Evolutionary conservation across 2,113 vertebrate species (phyloP).

Genomic region (Lophius piscatorius): DNA sequence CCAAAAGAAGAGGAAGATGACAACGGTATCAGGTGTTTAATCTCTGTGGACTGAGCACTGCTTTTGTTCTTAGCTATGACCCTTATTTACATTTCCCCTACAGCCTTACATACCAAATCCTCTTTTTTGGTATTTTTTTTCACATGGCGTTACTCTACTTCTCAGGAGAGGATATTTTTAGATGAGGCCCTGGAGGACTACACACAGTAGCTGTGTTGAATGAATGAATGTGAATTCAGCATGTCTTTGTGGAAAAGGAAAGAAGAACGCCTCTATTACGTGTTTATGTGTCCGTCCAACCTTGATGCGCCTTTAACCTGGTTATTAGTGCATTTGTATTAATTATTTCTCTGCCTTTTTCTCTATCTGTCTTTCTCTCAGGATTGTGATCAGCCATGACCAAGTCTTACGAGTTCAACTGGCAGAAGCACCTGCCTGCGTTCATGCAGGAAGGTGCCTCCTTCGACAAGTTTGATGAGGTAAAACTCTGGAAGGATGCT

Average conservation of each 20-base stretch:
- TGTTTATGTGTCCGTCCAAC: slow-evolving; percentile 1
- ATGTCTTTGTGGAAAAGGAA: background rate
- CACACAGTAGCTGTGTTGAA: background rate
- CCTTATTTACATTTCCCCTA: too few species aligned
- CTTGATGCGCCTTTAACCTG: background rate
- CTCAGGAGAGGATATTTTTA: slow-evolving; percentile 12
- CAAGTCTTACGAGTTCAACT: slow-evolving; percentile 98
- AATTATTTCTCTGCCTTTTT: background rate
- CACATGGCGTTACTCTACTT: background rate
- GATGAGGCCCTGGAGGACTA: background rate
- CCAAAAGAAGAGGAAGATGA: too few species aligned
- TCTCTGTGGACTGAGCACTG: too few species aligned
- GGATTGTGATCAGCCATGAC: slow-evolving; percentile 90
- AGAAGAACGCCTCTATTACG: background rate
- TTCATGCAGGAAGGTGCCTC: slow-evolving; percentile 94
- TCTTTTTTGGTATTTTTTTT: background rate
- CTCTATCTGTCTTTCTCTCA: slow-evolving; percentile 66
- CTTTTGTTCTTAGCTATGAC: too few species aligned
- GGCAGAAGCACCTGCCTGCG: slow-evolving; percentile 93
- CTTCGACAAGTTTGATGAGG: slow-evolving; percentile 98
- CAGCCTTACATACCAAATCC: background rate
- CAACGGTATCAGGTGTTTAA: too few species aligned
- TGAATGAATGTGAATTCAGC: slow-evolving; percentile 2
- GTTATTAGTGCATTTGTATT: background rate
- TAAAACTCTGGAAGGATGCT: slow-evolving; percentile 65